Conservation (phyloP, 1,140 invertebrate species). For the Drosophila bipectinata region DNA sequence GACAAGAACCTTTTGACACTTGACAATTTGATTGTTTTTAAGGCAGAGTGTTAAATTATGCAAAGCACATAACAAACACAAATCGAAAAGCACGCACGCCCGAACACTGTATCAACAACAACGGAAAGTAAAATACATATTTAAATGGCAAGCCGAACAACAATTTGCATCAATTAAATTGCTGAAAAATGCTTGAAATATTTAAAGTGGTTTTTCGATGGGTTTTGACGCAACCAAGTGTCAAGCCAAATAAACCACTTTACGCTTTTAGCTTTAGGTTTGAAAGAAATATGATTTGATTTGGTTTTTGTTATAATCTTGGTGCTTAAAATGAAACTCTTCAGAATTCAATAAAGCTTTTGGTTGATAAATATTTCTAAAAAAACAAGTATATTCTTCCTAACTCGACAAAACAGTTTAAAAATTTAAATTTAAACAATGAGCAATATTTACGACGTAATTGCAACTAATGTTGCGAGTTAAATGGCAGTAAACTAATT, state of each 20-base stretch:
- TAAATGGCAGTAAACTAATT: slow-evolving; percentile 77
- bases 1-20: slow-evolving; percentile 72
- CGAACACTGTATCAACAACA: slow-evolving; percentile 24
- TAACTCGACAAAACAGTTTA: slow-evolving; percentile 3
- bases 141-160: slow-evolving; percentile 24
- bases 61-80: slow-evolving; percentile 57
- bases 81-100: slow-evolving; percentile 30
- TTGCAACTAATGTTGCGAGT: slow-evolving; percentile 62
- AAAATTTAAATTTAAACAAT: slow-evolving; percentile 31
- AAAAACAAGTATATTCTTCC: too few relatives aligned
- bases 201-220: slow-evolving; percentile 24
- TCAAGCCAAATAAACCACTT: slow-evolving; percentile 1
- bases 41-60: slow-evolving; percentile 78
- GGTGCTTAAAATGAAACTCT: too few relatives aligned
- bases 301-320: neutral
- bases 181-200: slow-evolving; percentile 4
- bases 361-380: neutral
- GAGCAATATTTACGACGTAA: slow-evolving; percentile 57
- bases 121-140: slow-evolving; percentile 35
- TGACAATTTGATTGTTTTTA: slow-evolving; percentile 80
- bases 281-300: neutral
- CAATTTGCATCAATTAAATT: slow-evolving; percentile 49
- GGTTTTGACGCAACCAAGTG: slow-evolving; percentile 6
- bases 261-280: neutral
- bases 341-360: neutral